Evolutionary conservation across 1,140 invertebrate genomes (phyloP), one percentile per base, ranked within the genome.

Genomic region (Ectropis grisescens): DNA sequence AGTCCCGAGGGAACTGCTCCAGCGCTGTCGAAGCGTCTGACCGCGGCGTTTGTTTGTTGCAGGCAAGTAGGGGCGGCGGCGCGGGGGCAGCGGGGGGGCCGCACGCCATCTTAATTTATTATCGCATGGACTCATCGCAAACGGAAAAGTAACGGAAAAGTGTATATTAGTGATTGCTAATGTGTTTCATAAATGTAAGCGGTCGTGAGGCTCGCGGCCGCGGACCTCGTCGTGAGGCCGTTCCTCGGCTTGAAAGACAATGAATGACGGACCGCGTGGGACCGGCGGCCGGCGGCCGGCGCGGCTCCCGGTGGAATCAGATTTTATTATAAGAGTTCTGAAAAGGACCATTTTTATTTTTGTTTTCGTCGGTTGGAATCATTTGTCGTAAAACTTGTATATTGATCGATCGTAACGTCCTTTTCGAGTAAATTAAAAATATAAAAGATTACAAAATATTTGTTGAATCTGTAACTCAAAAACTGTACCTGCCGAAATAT

Each of bases 401-500:
- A 53, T 43, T 42, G 39, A 37, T 53, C 33, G 31, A 24, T 28
- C 11, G 35, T 43, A 41, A 44, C 43, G 50, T 55, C 49, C 47
- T 58, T 55, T 62, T 53, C 33, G 19, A 52, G 38, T 44, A 45
- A 51, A 56, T 58, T 46, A 41, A 33, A 55, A 55, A 52, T 52
- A 55, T n/a, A n/a, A n/a, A n/a, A n/a, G n/a, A 53, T 43, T 47
- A 55, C 50, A 58, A 44, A 54, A 58, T 65, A 64, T 69, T 74
- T 67, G 59, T 69, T 71, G 53, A 69, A 69, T 60, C 55, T 65
- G 53, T 69, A 65, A 70, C 66, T 74, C 61, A 60, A 67, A 68
- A 72, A 65, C 69, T 71, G 75, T 80, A 80, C 75, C 75, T 80
- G 75, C 65, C 74, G 67, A 70, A 79, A 80, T 80, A 76, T 80